These are phyloP conservation scores for Ephydatia muelleri DNA, from an alignment of 37 sponge, comb jelly and placozoan genomes.

Conservation along the genomic window DNA sequence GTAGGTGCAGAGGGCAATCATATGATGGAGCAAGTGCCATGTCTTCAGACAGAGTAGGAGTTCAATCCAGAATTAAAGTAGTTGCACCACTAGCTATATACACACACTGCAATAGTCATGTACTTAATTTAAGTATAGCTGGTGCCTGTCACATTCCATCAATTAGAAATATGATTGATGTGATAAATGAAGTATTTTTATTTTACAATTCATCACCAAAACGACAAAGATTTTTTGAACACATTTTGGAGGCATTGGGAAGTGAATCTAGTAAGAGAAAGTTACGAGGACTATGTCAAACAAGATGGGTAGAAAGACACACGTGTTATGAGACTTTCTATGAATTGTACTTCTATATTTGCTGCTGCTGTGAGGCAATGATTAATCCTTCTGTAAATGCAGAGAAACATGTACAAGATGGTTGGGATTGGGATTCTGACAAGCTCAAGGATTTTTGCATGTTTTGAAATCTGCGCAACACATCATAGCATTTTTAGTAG, in stretches of 20 bases:
- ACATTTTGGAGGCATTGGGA: not conserved
- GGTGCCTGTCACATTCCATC: constrained; percentile 22
- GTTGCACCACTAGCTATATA: constrained; percentile 15
- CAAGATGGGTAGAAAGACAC: too few species aligned
- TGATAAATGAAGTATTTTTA: constrained; percentile 5
- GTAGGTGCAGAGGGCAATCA: constrained; percentile 29
- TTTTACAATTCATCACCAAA: constrained; percentile 19
- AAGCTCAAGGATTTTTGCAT: too few species aligned
- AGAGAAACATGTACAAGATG: too few species aligned
- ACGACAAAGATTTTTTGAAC: constrained; percentile 16
- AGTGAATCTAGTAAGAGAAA: not conserved
- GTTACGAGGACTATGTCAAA: not conserved
- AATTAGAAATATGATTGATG: constrained; percentile 21
- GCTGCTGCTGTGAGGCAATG: too few species aligned
- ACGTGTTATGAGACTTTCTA: too few species aligned
- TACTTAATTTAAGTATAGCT: constrained; percentile 14
- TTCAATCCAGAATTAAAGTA: constrained; percentile 23
- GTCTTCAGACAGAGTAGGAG: not conserved
- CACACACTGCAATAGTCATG: constrained; percentile 12
- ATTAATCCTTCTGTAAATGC: too few species aligned
- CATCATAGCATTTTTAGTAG: constrained; percentile 29
- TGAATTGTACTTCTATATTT: too few species aligned
- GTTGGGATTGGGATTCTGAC: too few species aligned
- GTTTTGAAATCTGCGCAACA: too few species aligned
- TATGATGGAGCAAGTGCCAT: constrained; percentile 29